Base-by-base conservation (phyloP, 2,113 vertebrate genomes). In the Microtus ochrogaster region DNA sequence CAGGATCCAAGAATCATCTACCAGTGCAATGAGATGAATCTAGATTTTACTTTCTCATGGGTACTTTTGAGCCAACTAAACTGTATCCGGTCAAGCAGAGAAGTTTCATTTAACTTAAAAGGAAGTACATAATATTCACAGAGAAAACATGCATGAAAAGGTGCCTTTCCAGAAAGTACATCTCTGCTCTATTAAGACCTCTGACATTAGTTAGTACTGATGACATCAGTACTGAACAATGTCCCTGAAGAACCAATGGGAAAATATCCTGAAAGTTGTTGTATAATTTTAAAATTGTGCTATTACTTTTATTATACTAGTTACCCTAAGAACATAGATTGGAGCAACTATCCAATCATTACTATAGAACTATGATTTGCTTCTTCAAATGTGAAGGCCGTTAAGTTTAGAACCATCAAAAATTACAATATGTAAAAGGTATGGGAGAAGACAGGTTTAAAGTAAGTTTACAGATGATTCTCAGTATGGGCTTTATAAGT, bases 401-500 rank as follows among this genome's bases (percentile, higher is more conserved):
- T 0, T 24, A 24, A 58, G 76, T 96, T 92, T 44, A 91, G 58
- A 94, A 74, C 33, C 41, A 84, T 47, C 9, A 58, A 36, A 84
- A 83, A 87, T 66, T 70, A 44, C 19, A 68, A 77, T 12, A 49
- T 91, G 41, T 92, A 95, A 21, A 66, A 44, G 8, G 19, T 17
- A 7, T 70, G 55, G 61, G 74, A 70, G 91, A 92, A 92, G 58
- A 68, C 47, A 79, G 91, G 55, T 24, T 94, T 58, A 58, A 88
- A 28, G 2, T 39, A 55, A 73, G 49, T 77, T 77, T 36, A 87
- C 6, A 66, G 47, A 82, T 74, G 63, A 70, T 52, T 70, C 78
- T 92, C 28, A 84, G 89, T 26, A 87, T 30, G 5, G 76, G 87
- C 92, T 94, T 91, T 86, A 85, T 52, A 91, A 61, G 30, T 47